These are phyloP conservation scores for Hepsetus odoe DNA, from an alignment of 2,113 vertebrate genomes.

Conservation along the genomic window DNA sequence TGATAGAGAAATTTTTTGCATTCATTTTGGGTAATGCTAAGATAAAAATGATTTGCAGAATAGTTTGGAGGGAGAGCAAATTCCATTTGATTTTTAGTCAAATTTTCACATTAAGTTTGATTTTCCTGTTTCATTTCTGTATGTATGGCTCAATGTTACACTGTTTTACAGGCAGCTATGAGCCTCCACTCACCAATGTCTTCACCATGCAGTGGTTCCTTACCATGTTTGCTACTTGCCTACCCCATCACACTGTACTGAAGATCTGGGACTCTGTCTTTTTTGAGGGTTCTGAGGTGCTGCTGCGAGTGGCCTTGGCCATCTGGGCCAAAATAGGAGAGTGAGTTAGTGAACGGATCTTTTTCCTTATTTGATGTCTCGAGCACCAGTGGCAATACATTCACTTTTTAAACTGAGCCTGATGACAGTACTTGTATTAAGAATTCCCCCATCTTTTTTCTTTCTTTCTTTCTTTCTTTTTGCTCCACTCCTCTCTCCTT, in stretches of 20 bases:
- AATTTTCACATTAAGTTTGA: too few species aligned
- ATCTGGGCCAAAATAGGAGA: slow-evolving; percentile 96
- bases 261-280: slow-evolving; percentile 99
- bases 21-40: too few species aligned
- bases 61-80: too few species aligned
- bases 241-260: slow-evolving; percentile 92
- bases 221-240: slow-evolving; percentile 97
- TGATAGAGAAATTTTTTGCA: too few species aligned
- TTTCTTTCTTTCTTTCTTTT: not conserved
- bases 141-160: not conserved
- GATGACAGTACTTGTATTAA: too few species aligned
- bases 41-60: too few species aligned
- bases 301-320: slow-evolving; percentile 90
- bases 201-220: slow-evolving; percentile 99
- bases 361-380: too few species aligned
- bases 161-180: slow-evolving; percentile 85
- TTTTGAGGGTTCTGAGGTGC: slow-evolving; percentile 96
- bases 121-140: not conserved
- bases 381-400: too few species aligned
- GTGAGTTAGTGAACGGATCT: slow-evolving; percentile 76
- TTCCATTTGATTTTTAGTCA: too few species aligned
- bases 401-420: too few species aligned
- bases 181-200: slow-evolving; percentile 96
- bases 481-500: not conserved
- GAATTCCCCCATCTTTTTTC: not conserved